Evolutionary conservation across 2,888 invertebrate species (phyloP), one percentile per base, ranked within the genome.

Genomic region (Diaperis boleti): DNA sequence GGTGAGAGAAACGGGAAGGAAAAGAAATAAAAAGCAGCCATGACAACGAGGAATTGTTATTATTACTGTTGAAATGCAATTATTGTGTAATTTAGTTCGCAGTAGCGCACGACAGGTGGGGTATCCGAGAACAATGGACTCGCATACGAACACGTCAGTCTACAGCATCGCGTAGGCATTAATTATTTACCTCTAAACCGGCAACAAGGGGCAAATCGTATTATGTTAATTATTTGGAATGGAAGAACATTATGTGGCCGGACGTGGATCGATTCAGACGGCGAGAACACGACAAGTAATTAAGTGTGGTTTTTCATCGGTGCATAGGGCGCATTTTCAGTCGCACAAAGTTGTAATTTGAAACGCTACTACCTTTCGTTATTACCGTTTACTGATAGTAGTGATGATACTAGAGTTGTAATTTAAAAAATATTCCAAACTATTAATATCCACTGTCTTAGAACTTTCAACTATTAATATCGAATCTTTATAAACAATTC

Each of bases 21-120:
- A 20, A 20, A 20, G 20, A 20, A 20, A 20, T n/a, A n/a, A 20
- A 18, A 44, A 44, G 4, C 10, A 44, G 6, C 3, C 22, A 26
- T 4, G 45, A 45, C 14, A 13, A 8, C 35, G 49, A 14, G 18
- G 49, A 35, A 49, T 49, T 33, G 29, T 49, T 7, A 13, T 42
- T 45, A 15, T n/a, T n/a, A n/a, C 35, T 33, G 49, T 39, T 52
- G 54, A 31, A 50, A 42, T 41, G 54, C 42, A 54, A 54, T 61
- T 61, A 61, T 61, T 61, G 11, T 55, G 47, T 42, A 61, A 61
- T 61, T 61, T 61, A 45, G 60, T 52, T 54, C 31, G 35, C 37
- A 50, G 59, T 59, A 42, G 52, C 35, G 37, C 52, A 60, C 52
- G 55, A 59, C 50, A 59, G 50, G 42, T 59, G 33, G 50, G 35